Percentiles rank a stretch among this genome's conserved stretches.
phyloP scores from a whole-genome alignment of 2,797 vertebrate species.

The Merluccius polli region DNA sequence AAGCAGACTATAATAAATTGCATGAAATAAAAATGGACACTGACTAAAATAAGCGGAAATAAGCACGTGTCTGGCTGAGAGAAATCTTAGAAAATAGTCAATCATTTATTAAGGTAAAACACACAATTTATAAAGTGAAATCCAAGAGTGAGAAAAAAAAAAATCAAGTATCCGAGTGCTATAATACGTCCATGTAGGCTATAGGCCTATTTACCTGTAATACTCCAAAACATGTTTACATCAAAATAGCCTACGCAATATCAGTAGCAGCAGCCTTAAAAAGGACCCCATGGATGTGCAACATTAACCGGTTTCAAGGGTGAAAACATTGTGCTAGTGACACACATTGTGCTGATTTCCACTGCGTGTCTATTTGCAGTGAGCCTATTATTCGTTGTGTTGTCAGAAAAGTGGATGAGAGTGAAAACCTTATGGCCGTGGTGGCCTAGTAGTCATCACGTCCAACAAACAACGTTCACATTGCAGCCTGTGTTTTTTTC shows the following conservation, averaged over 20 bases:
- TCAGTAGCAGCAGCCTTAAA: conserved; percentile 58
- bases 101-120: conserved; percentile 72
- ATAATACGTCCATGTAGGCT: conserved; percentile 21
- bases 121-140: conserved; percentile 68
- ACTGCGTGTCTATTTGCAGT: not conserved
- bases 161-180: conserved; percentile 42
- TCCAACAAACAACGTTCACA: not conserved
- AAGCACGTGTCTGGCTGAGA: conserved; percentile 22
- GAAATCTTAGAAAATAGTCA: conserved; percentile 62
- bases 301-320: conserved; percentile 45
- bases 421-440: too few species aligned
- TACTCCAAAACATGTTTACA: conserved; percentile 60
- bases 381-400: too few species aligned
- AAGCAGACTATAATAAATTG: too few species aligned
- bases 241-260: conserved; percentile 56
- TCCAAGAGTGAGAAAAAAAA: conserved; percentile 53
- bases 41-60: conserved; percentile 12
- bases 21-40: not conserved
- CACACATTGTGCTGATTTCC: not conserved
- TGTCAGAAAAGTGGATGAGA: too few species aligned
- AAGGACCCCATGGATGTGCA: conserved; percentile 51
- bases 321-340: conserved; percentile 49
- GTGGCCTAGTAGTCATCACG: not conserved
- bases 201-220: conserved; percentile 39
- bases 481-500: too few species aligned